Conservation (phyloP, 1,140 invertebrate species). For the Drosophila sucinea region DNA sequence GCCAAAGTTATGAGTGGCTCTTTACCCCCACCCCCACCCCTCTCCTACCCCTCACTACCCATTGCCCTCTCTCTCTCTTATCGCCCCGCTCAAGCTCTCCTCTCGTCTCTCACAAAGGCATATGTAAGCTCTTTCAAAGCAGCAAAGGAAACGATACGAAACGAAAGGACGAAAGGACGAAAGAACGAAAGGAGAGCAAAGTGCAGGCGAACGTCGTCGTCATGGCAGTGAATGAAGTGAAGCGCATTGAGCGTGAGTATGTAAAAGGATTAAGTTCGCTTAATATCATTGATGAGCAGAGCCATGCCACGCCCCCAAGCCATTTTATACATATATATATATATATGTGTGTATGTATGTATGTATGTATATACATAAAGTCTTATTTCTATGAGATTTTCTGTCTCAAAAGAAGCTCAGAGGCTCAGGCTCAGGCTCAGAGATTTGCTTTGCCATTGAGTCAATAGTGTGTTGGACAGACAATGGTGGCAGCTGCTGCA, state of each 20-base stretch:
- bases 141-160: conserved; percentile 29
- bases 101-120: conserved; percentile 14
- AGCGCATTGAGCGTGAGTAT: conserved; percentile 51
- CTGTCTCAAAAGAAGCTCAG: conserved; percentile 37
- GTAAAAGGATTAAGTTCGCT: conserved; percentile 80
- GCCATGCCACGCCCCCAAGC: conserved; percentile 19
- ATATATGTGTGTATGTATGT: background rate
- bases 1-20: conserved; percentile 75
- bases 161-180: conserved; percentile 12
- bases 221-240: conserved; percentile 55
- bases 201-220: conserved; percentile 34
- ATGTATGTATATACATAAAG: conserved; percentile 34
- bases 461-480: conserved; percentile 39
- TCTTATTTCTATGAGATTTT: conserved; percentile 57
- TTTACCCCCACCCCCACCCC: background rate
- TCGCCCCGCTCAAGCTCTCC: background rate
- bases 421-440: conserved; percentile 35
- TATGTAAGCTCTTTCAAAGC: conserved; percentile 22
- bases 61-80: too few species aligned
- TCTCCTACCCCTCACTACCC: background rate
- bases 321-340: background rate
- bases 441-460: conserved; percentile 51
- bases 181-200: conserved; percentile 13
- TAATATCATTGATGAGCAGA: conserved; percentile 78
- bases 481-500: conserved; percentile 56